Percentiles rank a stretch among this genome's conserved stretches.
These are phyloP conservation scores for Actinostola sp. DNA, from an alignment of 92 coral and sea anemone species.

Conservation along the genomic window DNA sequence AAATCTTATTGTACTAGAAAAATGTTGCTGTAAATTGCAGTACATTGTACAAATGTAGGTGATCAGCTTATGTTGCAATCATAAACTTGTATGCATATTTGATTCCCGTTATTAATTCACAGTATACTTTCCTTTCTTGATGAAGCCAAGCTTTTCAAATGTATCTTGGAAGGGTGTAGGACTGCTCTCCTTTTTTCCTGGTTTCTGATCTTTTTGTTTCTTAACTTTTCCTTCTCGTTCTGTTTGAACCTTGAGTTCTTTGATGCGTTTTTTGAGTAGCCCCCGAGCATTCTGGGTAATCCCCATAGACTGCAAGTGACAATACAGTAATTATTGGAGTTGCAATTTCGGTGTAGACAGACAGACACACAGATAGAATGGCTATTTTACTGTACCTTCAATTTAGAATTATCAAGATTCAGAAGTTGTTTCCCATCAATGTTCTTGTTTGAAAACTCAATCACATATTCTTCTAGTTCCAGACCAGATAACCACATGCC, in stretches of 20 bases:
- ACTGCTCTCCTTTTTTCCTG: slow-evolving; percentile 56
- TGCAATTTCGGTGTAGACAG: not conserved
- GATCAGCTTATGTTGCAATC: not conserved
- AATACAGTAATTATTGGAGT: no score
- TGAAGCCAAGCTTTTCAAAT: slow-evolving; percentile 70
- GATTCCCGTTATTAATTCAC: slow-evolving; percentile 24
- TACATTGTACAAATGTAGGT: not conserved
- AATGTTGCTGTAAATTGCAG: not conserved
- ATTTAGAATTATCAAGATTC: slow-evolving; percentile 78
- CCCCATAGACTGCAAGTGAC: slow-evolving; percentile 85
- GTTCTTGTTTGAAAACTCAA: slow-evolving; percentile 66
- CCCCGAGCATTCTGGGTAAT: slow-evolving; percentile 77
- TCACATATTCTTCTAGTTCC: slow-evolving; percentile 78
- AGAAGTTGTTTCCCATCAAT: slow-evolving; percentile 90
- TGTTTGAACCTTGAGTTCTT: slow-evolving; percentile 81
- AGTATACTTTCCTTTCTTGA: slow-evolving; percentile 85
- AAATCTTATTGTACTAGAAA: no score
- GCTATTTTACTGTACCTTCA: slow-evolving; percentile 70
- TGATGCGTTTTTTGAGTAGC: slow-evolving; percentile 78
- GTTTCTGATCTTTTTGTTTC: slow-evolving; percentile 72
- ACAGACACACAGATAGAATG: not conserved
- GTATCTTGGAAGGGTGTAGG: slow-evolving; percentile 37
- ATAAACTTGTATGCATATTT: not conserved
- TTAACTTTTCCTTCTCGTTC: slow-evolving; percentile 83
- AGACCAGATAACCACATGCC: slow-evolving; percentile 82